Evolutionary conservation across 2,888 invertebrate genomes (phyloP), one percentile per base, ranked within the genome.

Genomic region (Neuroscelio doddi): DNA sequence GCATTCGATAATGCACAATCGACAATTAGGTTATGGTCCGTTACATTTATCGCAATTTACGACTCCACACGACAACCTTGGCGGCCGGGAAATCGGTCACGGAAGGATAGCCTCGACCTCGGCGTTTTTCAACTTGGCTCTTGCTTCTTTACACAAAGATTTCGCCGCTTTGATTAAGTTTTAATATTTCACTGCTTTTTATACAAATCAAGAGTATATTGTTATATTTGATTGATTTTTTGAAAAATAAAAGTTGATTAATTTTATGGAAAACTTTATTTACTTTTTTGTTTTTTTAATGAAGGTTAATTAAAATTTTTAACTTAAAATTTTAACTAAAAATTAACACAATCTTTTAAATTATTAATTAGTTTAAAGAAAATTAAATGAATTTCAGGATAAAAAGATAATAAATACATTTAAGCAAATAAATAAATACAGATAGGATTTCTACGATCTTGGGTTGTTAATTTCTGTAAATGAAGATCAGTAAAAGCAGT

Each of bases 41-140:
- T 62, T 51, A 56, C 62, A 45, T 62, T 62, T 51, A 46, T 45
- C 44, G 49, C 51, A 46, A 62, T 50, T 50, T 44, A 45, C 39
- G 38, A 32, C 50, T 44, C 49, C 49, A 34, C 52, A 29, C 39
- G 47, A 56, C 51, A 63, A 46, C 52, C 56, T 63, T 56, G 51
- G 16, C 44, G 26, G 53, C 44, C 51, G 39, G 49, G 38, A 56
- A 57, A 64, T 57, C 57, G 57, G 63, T 64, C 49, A 52, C 51
- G 44, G 53, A 26, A 17, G 46, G 32, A 21, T 41, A 56, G 12
- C 42, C 24, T 29, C 21, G 39, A 46, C 44, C 27, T 34, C 59
- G 51, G 50, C 15, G 15, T 17, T 38, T 10, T 42, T 26, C 45
- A n/a, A n/a, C 52, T 53, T n/a, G 36, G 36, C 15, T 34, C 45